These are phyloP conservation scores for Enteromius anoplus DNA, from an alignment of 2,797 vertebrate genomes.

Conservation along the genomic window DNA sequence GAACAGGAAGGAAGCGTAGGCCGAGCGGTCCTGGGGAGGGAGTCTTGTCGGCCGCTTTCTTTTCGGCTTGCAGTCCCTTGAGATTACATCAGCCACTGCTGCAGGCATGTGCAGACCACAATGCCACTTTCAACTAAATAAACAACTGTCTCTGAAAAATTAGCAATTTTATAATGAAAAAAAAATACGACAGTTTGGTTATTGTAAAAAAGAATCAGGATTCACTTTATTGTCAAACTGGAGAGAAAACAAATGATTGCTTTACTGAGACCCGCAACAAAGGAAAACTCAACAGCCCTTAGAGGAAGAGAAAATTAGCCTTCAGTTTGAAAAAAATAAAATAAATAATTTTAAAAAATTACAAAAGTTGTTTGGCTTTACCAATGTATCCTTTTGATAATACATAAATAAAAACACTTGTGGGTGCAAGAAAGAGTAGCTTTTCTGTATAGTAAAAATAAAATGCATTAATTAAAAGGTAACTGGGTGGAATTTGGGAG, in stretches of 20 bases:
- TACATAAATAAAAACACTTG: background rate
- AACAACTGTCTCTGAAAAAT: conserved; percentile 7
- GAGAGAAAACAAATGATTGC: background rate
- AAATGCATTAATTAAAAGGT: background rate
- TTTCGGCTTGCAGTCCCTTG: background rate
- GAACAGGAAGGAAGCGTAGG: conserved; percentile 45
- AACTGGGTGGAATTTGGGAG: background rate
- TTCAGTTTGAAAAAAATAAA: background rate
- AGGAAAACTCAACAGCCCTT: background rate
- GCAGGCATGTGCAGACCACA: background rate
- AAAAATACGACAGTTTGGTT: background rate
- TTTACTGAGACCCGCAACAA: background rate
- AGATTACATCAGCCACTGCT: background rate
- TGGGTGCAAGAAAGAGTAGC: background rate
- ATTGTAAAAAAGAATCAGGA: background rate
- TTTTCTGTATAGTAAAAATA: background rate
- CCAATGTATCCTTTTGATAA: background rate
- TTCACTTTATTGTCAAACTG: background rate
- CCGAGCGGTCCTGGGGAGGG: background rate
- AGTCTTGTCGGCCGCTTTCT: conserved; percentile 3
- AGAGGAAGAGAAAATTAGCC: background rate
- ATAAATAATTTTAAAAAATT: background rate
- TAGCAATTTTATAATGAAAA: background rate
- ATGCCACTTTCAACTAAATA: background rate
- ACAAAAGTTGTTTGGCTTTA: background rate